Evolutionary conservation across 2,113 vertebrate genomes (phyloP).

Genomic region (Montifringilla adamsi): DNA sequence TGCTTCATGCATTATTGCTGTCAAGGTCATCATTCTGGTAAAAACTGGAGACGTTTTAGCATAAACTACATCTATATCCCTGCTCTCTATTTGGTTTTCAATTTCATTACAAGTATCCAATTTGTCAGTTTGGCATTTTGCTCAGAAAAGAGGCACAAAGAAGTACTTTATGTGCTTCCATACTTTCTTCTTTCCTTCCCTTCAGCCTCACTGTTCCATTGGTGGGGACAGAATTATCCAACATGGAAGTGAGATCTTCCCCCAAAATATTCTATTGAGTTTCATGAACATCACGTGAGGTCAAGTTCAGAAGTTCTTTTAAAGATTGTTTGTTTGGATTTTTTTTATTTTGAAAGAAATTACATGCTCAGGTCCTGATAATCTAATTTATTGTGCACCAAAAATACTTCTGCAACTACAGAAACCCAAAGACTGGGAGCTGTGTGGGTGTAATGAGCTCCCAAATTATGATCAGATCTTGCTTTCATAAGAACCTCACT

Average conservation of each 20-base stretch:
- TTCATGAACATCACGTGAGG: not conserved
- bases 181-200: not conserved
- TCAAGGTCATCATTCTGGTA: not conserved
- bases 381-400: not conserved
- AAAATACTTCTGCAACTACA: not conserved
- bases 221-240: fast-evolving
- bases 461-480: not conserved
- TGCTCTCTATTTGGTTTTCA: not conserved
- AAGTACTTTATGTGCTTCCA: not conserved
- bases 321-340: not conserved
- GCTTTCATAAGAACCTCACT: not conserved
- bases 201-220: not conserved
- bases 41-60: not conserved
- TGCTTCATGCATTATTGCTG: not conserved
- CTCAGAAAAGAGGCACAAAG: not conserved
- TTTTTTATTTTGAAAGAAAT: not conserved
- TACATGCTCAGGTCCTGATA: not conserved
- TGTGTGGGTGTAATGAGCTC: no score
- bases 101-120: not conserved
- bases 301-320: not conserved
- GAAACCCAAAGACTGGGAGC: not conserved
- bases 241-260: not conserved
- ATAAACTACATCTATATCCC: not conserved
- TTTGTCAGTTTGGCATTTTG: not conserved
- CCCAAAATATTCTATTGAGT: not conserved